phyloP scores from a whole-genome alignment of 2,113 vertebrate genomes.

The Phalacrocorax aristotelis region DNA sequence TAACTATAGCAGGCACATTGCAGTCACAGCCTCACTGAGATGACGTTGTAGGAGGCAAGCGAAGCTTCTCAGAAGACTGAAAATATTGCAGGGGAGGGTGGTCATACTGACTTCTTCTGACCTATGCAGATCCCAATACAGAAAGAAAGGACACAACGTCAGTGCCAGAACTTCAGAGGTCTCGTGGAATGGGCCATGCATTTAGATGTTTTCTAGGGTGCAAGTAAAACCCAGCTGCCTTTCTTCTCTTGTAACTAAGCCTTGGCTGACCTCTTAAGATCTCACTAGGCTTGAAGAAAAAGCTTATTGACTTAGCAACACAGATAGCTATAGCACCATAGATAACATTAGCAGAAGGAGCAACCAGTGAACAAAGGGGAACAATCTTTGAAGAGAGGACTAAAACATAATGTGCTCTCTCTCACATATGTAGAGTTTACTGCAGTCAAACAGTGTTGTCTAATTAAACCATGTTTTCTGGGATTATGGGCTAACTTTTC shows the following conservation, averaged over 20 bases:
- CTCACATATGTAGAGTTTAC: not conserved
- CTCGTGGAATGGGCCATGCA: not conserved
- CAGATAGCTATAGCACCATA: too few species aligned
- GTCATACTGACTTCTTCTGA: not conserved
- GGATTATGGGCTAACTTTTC: not conserved
- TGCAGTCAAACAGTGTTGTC: not conserved
- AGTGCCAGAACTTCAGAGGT: not conserved
- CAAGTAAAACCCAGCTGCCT: not conserved
- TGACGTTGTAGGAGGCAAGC: not conserved
- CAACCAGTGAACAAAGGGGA: not conserved
- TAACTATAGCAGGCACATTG: not conserved
- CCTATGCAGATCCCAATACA: accelerated
- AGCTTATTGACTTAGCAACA: not conserved
- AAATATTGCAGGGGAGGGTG: not conserved
- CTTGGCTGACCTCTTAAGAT: not conserved
- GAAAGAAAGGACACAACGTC: not conserved
- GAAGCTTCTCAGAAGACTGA: not conserved
- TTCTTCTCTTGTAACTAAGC: not conserved
- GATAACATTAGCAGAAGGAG: not conserved
- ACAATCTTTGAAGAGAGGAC: not conserved
- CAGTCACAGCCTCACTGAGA: not conserved
- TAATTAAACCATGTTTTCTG: not conserved
- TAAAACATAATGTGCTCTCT: not conserved
- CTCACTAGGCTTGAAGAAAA: not conserved
- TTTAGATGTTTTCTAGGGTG: not conserved